Evolutionary conservation across 2,113 vertebrate species (phyloP).

Genomic region (Alligator mississippiensis): DNA sequence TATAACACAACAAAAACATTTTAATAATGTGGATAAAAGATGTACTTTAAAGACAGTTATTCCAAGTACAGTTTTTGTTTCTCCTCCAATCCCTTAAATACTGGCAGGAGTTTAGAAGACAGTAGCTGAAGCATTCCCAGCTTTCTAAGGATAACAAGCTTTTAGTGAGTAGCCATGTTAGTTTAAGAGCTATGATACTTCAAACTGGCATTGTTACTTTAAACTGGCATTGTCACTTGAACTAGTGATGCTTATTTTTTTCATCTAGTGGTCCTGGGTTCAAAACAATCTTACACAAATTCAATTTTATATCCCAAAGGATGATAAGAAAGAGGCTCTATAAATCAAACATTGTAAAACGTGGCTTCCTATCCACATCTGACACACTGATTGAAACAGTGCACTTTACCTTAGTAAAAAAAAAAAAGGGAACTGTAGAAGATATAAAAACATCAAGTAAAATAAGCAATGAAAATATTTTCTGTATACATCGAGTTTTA

Average conservation of each 20-base stretch:
- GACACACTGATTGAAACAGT: background rate
- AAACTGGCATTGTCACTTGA: background rate
- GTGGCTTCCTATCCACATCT: background rate
- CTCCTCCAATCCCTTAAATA: background rate
- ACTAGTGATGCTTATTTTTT: background rate
- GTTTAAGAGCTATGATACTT: background rate
- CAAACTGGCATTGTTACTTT: background rate
- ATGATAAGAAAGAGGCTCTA: background rate
- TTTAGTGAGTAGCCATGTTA: background rate
- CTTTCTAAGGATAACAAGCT: background rate
- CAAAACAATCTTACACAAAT: background rate
- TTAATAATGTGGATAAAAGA: background rate
- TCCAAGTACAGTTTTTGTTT: background rate
- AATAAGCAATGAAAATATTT: background rate
- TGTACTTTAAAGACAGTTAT: background rate
- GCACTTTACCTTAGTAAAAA: background rate
- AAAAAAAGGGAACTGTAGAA: background rate
- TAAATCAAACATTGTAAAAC: background rate
- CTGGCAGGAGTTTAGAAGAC: background rate
- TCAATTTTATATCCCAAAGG: background rate
- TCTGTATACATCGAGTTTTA: background rate
- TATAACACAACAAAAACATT: background rate
- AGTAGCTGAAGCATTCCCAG: background rate
- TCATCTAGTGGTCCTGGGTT: background rate
- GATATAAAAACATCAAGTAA: background rate